Percentiles rank a stretch among this genome's conserved stretches.
These are phyloP conservation scores for Agrotis ipsilon DNA, from an alignment of 2,888 invertebrate genomes.

Conservation along the genomic window DNA sequence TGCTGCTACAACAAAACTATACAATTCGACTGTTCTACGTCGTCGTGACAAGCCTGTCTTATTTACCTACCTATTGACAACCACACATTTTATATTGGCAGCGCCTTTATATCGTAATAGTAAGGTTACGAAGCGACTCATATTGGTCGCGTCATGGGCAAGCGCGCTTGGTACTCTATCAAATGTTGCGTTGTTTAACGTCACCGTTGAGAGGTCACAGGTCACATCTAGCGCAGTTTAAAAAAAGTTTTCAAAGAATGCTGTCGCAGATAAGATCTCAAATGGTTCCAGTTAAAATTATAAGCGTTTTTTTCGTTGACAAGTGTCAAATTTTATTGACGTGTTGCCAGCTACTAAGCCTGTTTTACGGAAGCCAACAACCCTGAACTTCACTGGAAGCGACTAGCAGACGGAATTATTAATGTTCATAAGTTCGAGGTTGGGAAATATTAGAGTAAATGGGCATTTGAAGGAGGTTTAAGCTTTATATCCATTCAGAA, in stretches of 20 bases:
- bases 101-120: no score
- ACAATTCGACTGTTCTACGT: no score
- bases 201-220: background rate
- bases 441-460: slow-evolving; percentile 47
- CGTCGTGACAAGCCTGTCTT: no score
- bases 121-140: no score
- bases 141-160: no score
- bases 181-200: background rate
- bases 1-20: no score
- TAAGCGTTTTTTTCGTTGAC: slow-evolving; percentile 81
- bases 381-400: slow-evolving; percentile 67
- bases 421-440: slow-evolving; percentile 28
- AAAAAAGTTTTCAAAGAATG: slow-evolving; percentile 37
- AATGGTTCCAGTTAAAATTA: slow-evolving; percentile 70
- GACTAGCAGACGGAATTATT: slow-evolving; percentile 49
- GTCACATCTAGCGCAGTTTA: slow-evolving; percentile 1
- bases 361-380: slow-evolving; percentile 71
- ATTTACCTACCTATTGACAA: no score
- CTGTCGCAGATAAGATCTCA: slow-evolving; percentile 67
- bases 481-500: slow-evolving; percentile 18
- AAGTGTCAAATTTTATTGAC: slow-evolving; percentile 86
- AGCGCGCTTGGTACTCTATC: background rate
- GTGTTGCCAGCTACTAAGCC: slow-evolving; percentile 81
- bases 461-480: slow-evolving; percentile 22
- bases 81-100: no score